Conservation (phyloP, 2,888 invertebrate genomes). For the Microctonus aethiopoides region DNA sequence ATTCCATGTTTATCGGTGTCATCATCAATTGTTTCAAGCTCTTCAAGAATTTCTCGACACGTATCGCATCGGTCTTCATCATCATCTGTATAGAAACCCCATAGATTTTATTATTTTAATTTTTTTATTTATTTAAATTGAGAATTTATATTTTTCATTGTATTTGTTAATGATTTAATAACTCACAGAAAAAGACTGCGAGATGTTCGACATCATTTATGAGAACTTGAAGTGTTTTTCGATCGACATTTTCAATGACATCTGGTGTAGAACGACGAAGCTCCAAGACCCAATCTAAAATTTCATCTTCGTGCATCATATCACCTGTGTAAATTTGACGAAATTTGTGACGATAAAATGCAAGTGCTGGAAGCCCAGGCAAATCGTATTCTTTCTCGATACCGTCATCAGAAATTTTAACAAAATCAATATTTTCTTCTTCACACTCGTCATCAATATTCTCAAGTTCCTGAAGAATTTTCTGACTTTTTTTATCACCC, state of each 20-base stretch:
- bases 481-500: slow-evolving; percentile 89
- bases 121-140: background rate
- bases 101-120: too few relatives aligned
- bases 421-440: slow-evolving; percentile 90
- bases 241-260: slow-evolving; percentile 90
- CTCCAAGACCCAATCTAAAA: slow-evolving; percentile 89
- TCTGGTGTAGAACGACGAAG: slow-evolving; percentile 87
- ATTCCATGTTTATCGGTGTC: slow-evolving; percentile 93
- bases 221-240: slow-evolving; percentile 88
- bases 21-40: slow-evolving; percentile 91
- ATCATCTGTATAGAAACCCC: slow-evolving; percentile 81
- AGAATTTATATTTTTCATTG: background rate
- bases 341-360: slow-evolving; percentile 89
- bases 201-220: slow-evolving; percentile 92
- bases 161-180: slow-evolving; percentile 25
- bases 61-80: slow-evolving; percentile 87
- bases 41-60: slow-evolving; percentile 87
- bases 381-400: slow-evolving; percentile 90
- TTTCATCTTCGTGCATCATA: slow-evolving; percentile 90
- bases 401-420: slow-evolving; percentile 90
- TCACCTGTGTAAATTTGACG: slow-evolving; percentile 90
- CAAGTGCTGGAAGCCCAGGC: slow-evolving; percentile 82
- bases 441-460: slow-evolving; percentile 95
- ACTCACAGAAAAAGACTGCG: slow-evolving; percentile 91
- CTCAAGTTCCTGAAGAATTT: slow-evolving; percentile 88